Evolutionary conservation across 1,140 invertebrate species (phyloP).

Genomic region (Lepidurus apus): DNA sequence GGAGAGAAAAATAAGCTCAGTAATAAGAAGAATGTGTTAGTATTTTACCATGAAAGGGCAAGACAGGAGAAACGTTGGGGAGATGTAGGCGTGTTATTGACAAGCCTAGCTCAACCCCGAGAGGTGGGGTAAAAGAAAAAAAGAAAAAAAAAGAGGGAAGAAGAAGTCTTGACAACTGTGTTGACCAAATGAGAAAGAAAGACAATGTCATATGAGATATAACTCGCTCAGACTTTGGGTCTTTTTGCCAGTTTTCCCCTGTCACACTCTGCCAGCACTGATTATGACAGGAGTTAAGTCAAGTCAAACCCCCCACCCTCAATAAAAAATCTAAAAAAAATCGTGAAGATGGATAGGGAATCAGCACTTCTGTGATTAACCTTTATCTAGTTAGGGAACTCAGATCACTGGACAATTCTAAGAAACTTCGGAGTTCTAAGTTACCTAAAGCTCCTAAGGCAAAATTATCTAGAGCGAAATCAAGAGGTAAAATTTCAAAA

Average conservation of each 20-base stretch:
- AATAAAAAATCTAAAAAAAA: neutral
- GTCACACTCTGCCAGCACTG: neutral
- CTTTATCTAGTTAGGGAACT: too few relatives aligned
- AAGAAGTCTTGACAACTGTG: neutral
- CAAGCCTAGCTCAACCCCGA: neutral
- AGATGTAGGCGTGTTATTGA: neutral
- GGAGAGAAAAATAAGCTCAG: neutral
- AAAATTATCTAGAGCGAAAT: too few relatives aligned
- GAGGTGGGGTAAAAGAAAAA: neutral
- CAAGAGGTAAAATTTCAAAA: too few relatives aligned
- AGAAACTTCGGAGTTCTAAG: too few relatives aligned
- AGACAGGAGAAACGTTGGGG: neutral
- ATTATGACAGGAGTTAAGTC: conserved; percentile 1
- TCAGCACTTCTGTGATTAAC: too few relatives aligned
- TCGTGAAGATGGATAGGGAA: too few relatives aligned
- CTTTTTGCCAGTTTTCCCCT: neutral
- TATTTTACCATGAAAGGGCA: neutral
- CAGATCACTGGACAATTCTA: too few relatives aligned
- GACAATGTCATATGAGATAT: neutral
- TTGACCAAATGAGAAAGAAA: conserved; percentile 11
- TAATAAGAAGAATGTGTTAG: neutral
- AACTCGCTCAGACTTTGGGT: neutral
- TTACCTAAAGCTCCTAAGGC: too few relatives aligned
- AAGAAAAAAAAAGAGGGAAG: neutral
- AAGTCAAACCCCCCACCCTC: neutral